These are phyloP conservation scores for Beroe forskalii DNA, from an alignment of 37 sponge, comb jelly and placozoan species.

Conservation along the genomic window DNA sequence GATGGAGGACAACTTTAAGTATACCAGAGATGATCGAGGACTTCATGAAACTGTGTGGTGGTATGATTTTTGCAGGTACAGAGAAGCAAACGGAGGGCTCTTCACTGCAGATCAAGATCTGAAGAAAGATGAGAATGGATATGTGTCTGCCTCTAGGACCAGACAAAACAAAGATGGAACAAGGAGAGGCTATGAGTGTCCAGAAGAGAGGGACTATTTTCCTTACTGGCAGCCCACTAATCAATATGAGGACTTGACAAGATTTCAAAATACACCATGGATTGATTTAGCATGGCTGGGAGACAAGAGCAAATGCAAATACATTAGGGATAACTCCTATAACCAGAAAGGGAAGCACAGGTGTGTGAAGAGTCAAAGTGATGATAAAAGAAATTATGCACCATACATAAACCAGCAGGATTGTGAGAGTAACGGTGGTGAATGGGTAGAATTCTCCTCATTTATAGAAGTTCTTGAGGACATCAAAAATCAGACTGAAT, in stretches of 20 bases:
- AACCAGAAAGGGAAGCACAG: background rate
- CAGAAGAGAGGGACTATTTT: conserved; percentile 99
- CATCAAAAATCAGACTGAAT: background rate
- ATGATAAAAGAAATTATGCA: conserved; percentile 7
- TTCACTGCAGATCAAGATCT: conserved; percentile 97
- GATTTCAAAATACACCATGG: conserved; percentile 31
- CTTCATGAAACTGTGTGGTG: conserved; percentile 52
- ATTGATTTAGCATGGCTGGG: conserved; percentile 59
- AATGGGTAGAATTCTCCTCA: conserved; percentile 58
- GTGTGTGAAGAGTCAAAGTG: background rate
- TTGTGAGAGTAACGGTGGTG: conserved; percentile 73
- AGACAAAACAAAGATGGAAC: conserved; percentile 96
- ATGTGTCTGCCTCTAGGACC: conserved; percentile 80
- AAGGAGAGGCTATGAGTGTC: conserved; percentile 96
- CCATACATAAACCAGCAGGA: conserved; percentile 23
- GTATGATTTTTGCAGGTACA: conserved; percentile 44
- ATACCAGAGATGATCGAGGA: background rate
- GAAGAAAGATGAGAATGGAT: conserved; percentile 68
- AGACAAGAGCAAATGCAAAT: conserved; percentile 17
- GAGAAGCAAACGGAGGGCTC: conserved; percentile 67
- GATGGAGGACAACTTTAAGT: background rate
- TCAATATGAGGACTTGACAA: background rate
- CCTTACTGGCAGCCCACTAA: conserved; percentile 98
- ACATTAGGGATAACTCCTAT: conserved; percentile 22
- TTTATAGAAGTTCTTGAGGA: conserved; percentile 7